phyloP scores from a whole-genome alignment of 2,113 vertebrate genomes.

The Gobiocypris rarus region DNA sequence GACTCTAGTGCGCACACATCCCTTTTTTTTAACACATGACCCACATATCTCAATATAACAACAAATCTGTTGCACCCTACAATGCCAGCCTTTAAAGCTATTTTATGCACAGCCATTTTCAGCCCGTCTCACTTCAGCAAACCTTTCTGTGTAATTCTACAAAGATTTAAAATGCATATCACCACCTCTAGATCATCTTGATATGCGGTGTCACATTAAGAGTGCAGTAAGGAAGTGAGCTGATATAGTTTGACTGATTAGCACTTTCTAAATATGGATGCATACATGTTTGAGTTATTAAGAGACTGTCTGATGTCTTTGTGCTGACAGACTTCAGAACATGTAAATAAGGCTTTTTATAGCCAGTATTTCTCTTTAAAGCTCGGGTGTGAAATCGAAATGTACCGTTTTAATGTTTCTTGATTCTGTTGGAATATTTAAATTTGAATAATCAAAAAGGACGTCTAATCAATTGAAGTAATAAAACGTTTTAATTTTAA shows the following conservation, averaged over 20 bases:
- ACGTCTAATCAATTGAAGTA: too few relatives aligned
- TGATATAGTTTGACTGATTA: neutral
- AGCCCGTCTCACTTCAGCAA: neutral
- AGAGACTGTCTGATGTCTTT: constrained; percentile 14
- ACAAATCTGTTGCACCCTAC: neutral
- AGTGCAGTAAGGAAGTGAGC: neutral
- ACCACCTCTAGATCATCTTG: neutral
- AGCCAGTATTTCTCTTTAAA: neutral
- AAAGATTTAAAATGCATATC: neutral
- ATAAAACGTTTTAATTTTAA: too few relatives aligned
- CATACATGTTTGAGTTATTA: neutral
- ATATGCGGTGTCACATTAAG: neutral
- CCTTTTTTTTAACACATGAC: constrained; percentile 23
- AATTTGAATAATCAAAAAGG: too few relatives aligned
- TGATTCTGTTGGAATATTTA: too few relatives aligned
- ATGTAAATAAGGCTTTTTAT: constrained; percentile 11
- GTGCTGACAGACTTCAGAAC: neutral
- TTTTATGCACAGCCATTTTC: neutral
- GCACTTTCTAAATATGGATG: constrained; percentile 1
- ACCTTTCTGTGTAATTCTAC: neutral
- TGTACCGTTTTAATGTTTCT: too few relatives aligned
- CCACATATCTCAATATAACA: constrained; percentile 26
- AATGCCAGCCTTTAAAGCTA: constrained; percentile 1
- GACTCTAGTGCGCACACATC: neutral
- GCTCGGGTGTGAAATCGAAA: neutral